Conservation (phyloP, 2,888 invertebrate genomes). For the Erynnis tages region DNA sequence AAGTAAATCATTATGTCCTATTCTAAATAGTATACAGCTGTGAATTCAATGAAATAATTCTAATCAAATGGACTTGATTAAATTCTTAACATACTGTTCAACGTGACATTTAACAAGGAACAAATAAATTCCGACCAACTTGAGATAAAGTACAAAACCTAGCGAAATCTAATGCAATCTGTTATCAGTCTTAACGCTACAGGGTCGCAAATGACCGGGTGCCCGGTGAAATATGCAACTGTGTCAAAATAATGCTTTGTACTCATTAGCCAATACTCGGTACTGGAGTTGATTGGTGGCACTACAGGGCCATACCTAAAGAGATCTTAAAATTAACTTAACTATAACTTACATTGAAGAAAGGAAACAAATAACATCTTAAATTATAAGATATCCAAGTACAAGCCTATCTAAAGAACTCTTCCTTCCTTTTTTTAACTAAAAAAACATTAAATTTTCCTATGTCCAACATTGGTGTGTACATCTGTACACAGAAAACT, state of each 20-base stretch:
- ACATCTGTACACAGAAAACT: too few species aligned
- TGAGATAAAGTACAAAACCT: constrained; percentile 16
- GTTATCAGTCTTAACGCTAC: constrained; percentile 23
- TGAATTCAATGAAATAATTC: constrained; percentile 2
- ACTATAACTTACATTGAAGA: too few species aligned
- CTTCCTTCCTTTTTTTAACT: too few species aligned
- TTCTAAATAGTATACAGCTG: neutral
- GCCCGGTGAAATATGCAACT: constrained; percentile 18
- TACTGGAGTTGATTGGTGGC: constrained; percentile 35
- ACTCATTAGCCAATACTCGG: constrained; percentile 37
- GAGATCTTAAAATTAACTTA: too few species aligned
- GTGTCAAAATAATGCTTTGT: constrained; percentile 20
- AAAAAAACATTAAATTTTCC: too few species aligned
- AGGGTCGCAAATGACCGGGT: constrained; percentile 13
- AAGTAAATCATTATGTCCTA: too few species aligned
- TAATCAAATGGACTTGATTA: constrained; percentile 12
- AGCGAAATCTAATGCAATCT: constrained; percentile 23
- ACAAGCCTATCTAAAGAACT: too few species aligned
- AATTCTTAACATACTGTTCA: constrained; percentile 23
- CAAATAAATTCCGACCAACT: constrained; percentile 14
- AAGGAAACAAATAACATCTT: too few species aligned
- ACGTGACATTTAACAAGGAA: constrained; percentile 22
- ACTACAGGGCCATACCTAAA: constrained; percentile 8
- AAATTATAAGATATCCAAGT: too few species aligned
- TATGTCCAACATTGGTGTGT: too few species aligned